A percentile compares a stretch with the other conserved stretches of the same genome.
Evolutionary conservation across 2,888 invertebrate genomes (phyloP).

Genomic region (Nysson spinosus): DNA sequence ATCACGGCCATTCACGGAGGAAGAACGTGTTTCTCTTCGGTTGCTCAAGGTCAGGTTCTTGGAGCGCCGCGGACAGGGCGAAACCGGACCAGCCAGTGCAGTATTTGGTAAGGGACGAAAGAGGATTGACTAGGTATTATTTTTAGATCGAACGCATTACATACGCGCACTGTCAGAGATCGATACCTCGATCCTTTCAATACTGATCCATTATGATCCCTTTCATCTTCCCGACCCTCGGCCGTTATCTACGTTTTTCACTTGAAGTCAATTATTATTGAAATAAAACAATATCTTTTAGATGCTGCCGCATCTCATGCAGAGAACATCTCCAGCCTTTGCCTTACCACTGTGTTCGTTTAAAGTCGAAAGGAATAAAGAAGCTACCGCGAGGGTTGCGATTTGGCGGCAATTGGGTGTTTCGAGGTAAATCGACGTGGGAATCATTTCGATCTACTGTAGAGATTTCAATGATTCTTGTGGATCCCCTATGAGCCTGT

Average conservation of each 20-base stretch:
- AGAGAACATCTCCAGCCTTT: conserved; percentile 85
- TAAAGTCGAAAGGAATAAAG: conserved; percentile 86
- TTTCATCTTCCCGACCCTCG: too few relatives aligned
- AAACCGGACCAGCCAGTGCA: conserved; percentile 81
- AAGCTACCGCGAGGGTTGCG: conserved; percentile 90
- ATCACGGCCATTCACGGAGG: conserved; percentile 90
- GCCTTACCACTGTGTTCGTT: conserved; percentile 86
- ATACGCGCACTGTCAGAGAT: conserved; percentile 3
- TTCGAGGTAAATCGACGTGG: conserved; percentile 77
- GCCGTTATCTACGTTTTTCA: too few relatives aligned
- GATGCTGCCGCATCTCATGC: conserved; percentile 86
- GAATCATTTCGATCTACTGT: too few relatives aligned
- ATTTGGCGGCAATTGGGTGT: conserved; percentile 92
- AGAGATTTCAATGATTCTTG: too few relatives aligned
- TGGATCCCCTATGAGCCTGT: too few relatives aligned
- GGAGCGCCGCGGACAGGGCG: conserved; percentile 82
- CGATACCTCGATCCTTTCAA: conserved; percentile 3
- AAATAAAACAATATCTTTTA: conserved; percentile 63
- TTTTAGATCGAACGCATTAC: conserved; percentile 33
- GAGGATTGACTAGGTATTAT: conserved; percentile 42
- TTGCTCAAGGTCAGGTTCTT: conserved; percentile 85
- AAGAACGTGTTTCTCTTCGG: conserved; percentile 93
- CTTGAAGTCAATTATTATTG: too few relatives aligned
- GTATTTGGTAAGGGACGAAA: conserved; percentile 79
- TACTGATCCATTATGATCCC: conserved; percentile 16